Percentiles rank a stretch among this genome's conserved stretches.
Conservation (phyloP, 2,888 invertebrate genomes). For the Calameuta pallipes region DNA sequence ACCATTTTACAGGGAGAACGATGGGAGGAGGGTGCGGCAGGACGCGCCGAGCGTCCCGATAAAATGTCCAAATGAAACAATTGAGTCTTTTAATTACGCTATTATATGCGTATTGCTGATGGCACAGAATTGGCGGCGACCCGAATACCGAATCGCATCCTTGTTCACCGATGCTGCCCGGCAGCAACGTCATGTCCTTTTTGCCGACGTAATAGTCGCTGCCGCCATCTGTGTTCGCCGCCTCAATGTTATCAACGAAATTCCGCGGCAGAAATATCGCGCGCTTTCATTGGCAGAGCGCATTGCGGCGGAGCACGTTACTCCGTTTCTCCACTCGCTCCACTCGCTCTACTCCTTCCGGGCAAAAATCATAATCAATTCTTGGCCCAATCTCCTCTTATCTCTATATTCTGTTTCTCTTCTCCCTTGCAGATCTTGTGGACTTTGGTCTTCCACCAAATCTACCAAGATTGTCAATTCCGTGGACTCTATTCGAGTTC, state of each 20-base stretch:
- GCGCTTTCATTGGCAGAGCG: too few species aligned
- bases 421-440: too few species aligned
- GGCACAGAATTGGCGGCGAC: background rate
- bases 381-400: too few species aligned
- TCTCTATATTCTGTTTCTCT: too few species aligned
- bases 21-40: background rate
- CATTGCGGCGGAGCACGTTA: too few species aligned
- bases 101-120: constrained; percentile 5
- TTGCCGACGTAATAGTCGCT: constrained; percentile 32
- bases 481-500: too few species aligned
- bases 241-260: constrained; percentile 43
- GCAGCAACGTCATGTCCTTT: background rate
- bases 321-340: too few species aligned
- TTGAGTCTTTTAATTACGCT: constrained; percentile 6
- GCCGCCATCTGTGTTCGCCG: constrained; percentile 45
- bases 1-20: constrained; percentile 9
- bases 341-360: too few species aligned
- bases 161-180: too few species aligned
- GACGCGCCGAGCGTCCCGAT: background rate
- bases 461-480: too few species aligned
- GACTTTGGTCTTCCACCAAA: too few species aligned
- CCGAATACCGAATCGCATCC: background rate
- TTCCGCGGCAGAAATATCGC: constrained; percentile 15
- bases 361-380: too few species aligned
- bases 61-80: constrained; percentile 6